Evolutionary conservation across 2,113 vertebrate species (phyloP), one percentile per base, ranked within the genome.

Genomic region (Corynorhinus townsendii): DNA sequence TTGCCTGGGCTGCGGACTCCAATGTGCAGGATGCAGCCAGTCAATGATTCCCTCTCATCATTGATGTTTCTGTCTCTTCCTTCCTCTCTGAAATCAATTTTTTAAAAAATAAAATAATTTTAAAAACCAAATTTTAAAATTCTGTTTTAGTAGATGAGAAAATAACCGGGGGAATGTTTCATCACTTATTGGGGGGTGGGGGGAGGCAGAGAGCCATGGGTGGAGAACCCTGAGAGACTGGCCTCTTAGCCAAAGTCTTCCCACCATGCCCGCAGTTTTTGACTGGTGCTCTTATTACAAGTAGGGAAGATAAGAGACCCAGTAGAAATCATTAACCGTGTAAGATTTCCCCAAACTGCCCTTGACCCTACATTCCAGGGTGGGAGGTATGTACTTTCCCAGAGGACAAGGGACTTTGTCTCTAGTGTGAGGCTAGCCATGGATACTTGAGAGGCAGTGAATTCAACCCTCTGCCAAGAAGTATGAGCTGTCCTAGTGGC

Each of bases 331-430:
- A 35, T 11, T 54, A 68, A 33, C 12, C 54, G 24, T 1, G 22
- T n/a, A 30, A 64, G 6, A 20, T 9, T 10, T 19, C 30, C 40
- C 52, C 40, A 26, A 4, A 3, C 9, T n/a, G 2, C 35, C 22
- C 38, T 62, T 1, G 5, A 3, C 2, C 49, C 19, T 49, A 8
- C 82, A 15, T 6, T 77, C 24, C 2, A 0, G 2, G 17, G 5
- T 71, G 28, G 11, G 26, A 76, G 0, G 20, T 24, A 30, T 17
- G 38, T 54, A 22, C 28, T 62, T 52, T 5, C 56, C 40, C 68
- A 43, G 30, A 73, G 45, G 5, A 75, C 45, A 49, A 22, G 2
- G 40, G 33, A 20, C 10, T 40, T 15, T 56, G 12, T 73, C 16
- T 59, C 15, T 68, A 33, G 38, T 11, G 52, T 56, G 40, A 94